Percentiles rank a stretch among this genome's conserved stretches.
Conservation (phyloP, 2,888 invertebrate species). For the Pyrochroa serraticornis region DNA sequence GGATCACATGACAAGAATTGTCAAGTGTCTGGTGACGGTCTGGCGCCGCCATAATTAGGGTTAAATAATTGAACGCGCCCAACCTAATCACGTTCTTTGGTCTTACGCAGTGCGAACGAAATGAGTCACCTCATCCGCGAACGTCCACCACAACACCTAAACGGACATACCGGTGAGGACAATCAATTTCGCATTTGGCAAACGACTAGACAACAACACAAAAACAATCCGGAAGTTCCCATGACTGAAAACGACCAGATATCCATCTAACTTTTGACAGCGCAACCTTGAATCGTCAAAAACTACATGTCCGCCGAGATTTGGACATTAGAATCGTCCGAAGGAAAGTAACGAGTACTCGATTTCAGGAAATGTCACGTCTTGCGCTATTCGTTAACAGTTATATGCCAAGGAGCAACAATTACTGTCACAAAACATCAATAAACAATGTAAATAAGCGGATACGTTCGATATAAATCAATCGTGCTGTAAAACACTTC, state of each 20-base stretch:
- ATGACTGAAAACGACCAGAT: not conserved
- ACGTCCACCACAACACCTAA: no score
- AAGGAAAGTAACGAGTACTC: no score
- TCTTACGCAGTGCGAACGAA: no score
- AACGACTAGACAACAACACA: no score
- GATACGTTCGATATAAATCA: conserved; percentile 6
- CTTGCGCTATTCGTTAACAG: not conserved
- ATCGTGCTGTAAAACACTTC: conserved; percentile 1
- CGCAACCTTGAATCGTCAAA: not conserved
- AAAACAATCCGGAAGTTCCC: not conserved
- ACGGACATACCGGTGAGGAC: no score
- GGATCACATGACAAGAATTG: conserved; percentile 16
- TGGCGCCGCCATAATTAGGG: conserved; percentile 47
- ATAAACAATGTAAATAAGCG: conserved; percentile 1
- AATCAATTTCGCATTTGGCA: no score
- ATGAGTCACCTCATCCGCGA: no score
- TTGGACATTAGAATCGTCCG: not conserved
- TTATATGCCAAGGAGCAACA: not conserved
- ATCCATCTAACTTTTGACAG: not conserved
- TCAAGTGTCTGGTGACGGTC: conserved; percentile 33
- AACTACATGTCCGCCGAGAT: not conserved
- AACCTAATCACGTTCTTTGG: conserved; percentile 19
- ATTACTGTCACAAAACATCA: not conserved
- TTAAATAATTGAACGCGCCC: conserved; percentile 38
- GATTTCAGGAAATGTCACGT: not conserved